phyloP scores from a whole-genome alignment of 2,888 invertebrate genomes.

The Periphyllus acericola region DNA sequence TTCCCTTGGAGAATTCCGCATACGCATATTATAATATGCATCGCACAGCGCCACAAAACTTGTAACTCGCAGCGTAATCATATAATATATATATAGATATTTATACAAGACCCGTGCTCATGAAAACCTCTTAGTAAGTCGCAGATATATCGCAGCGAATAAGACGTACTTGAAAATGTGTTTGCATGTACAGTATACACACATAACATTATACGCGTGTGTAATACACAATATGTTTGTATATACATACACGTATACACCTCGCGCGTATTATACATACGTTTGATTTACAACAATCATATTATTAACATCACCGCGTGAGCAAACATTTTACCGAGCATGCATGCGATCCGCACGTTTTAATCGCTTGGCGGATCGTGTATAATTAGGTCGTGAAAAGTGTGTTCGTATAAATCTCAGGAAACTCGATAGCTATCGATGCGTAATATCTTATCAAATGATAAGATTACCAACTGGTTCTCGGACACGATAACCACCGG shows the following conservation, averaged over 20 bases:
- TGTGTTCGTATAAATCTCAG: background rate
- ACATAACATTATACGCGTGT: background rate
- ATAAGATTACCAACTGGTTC: background rate
- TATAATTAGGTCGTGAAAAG: conserved; percentile 29
- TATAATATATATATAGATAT: background rate
- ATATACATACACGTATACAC: no score
- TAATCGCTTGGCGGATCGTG: background rate
- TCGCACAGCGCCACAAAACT: background rate
- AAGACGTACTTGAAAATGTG: background rate
- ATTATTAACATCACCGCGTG: background rate
- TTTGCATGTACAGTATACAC: background rate
- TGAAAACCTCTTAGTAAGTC: background rate
- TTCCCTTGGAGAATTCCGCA: background rate
- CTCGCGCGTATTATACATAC: no score
- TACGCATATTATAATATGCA: background rate
- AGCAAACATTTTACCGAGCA: background rate
- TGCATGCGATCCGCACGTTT: background rate
- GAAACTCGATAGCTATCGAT: background rate
- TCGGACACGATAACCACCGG: background rate
- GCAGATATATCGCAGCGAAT: background rate
- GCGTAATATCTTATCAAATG: background rate
- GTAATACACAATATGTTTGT: no score
- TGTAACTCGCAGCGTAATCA: background rate
- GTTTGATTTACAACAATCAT: conserved; percentile 4
- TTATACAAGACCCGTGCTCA: background rate